Conservation (phyloP, 2,888 invertebrate species). For the Pseudococcus longispinus region DNA sequence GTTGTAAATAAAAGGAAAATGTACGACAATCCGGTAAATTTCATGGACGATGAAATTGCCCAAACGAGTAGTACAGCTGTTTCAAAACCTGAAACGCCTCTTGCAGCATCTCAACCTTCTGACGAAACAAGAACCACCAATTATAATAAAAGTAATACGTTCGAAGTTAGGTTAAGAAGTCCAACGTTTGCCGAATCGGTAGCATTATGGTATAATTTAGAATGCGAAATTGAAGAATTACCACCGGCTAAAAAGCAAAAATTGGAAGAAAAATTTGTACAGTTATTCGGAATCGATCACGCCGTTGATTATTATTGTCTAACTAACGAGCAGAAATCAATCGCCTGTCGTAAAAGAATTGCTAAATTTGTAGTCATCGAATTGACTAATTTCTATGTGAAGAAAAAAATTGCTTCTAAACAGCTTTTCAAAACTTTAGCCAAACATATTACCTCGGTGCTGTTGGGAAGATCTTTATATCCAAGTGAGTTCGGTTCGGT, state of each 20-base stretch:
- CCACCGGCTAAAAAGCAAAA: constrained; percentile 56
- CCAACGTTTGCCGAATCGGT: constrained; percentile 58
- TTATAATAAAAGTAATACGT: constrained; percentile 21
- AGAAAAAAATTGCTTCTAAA: constrained; percentile 59
- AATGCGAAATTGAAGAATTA: constrained; percentile 58
- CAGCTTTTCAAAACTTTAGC: constrained; percentile 60
- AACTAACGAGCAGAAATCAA: constrained; percentile 58
- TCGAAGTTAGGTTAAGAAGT: constrained; percentile 53
- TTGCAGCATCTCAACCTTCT: background rate
- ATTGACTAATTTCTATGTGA: constrained; percentile 60
- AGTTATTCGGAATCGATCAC: constrained; percentile 59
- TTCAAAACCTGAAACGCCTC: background rate
- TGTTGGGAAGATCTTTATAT: constrained; percentile 58
- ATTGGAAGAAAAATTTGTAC: constrained; percentile 58
- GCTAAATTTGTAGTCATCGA: constrained; percentile 60
- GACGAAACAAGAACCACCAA: background rate
- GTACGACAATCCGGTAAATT: background rate
- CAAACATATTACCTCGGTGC: constrained; percentile 59
- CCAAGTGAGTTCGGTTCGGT: constrained; percentile 58
- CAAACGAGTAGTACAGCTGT: background rate
- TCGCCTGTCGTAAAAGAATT: constrained; percentile 59
- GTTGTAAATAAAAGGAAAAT: background rate
- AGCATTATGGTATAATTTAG: constrained; percentile 59
- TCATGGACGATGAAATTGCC: background rate
- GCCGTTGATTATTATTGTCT: constrained; percentile 58